Base-by-base conservation (phyloP, 2,888 invertebrate genomes). In the Pachydiplax longipennis region DNA sequence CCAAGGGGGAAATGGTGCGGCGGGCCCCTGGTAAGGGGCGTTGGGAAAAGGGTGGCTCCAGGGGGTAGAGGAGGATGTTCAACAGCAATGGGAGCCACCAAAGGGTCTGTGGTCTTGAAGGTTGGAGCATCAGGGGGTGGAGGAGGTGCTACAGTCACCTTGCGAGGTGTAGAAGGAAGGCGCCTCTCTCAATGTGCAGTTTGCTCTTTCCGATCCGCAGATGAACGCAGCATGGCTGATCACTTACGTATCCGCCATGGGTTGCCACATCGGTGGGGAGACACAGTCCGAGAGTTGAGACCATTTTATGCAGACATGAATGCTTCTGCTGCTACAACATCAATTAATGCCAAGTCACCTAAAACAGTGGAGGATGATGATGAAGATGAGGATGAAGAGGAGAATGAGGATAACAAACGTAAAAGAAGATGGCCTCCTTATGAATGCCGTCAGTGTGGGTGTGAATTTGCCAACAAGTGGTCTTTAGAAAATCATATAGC, bases 301-400 rank as follows among this genome's bases (percentile, higher is more conserved):
- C 92, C 12, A 91, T 92, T 73, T 92, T 92, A 25, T 92, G 92
- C 31, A 92, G 92, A 44, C 92, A 92, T 65, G 92, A 92, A 65
- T 40, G 53, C 82, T 44, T 81, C 90, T 53, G 73, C 65, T 37
- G 80, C 82, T 2, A 82, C 82, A 82, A 37, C 90, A 15, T 18
- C 40, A 95, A 95, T 95, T 95, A 95, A 95, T 95, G 95, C 94
- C 95, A 95, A 95, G 94, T 95, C 95, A 95, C 95, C 95, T 94
- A 94, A 94, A 93, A 93, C 93, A 92, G 93, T 93, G 91, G 91
- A 91, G 90, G 61, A 61, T 35, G 91, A 91, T 91, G 61, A 61
- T 18, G 87, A 87, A n/a, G 83, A 83, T 91, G 92, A 92, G 91
- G 91, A 91, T 90, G 92, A 92, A 58, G 94, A 94, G 92, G 94